Conservation (phyloP, 1,140 invertebrate genomes). For the Drosophila chauvacae region DNA sequence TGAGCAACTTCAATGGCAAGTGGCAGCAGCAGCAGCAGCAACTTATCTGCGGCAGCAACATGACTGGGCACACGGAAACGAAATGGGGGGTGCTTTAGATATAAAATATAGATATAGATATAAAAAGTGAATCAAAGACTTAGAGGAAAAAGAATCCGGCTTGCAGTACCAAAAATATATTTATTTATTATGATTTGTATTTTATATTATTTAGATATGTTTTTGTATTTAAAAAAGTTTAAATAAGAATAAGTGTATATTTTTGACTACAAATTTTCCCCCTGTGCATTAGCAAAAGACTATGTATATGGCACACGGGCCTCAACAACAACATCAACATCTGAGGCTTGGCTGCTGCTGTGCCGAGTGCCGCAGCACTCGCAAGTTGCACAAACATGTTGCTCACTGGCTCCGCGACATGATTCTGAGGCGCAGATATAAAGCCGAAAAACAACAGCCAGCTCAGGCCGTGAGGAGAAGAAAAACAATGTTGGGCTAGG, state of each 20-base stretch:
- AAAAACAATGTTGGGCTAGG: conserved; percentile 80
- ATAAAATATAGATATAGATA: too few relatives aligned
- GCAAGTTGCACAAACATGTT: conserved; percentile 78
- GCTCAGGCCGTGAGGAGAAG: conserved; percentile 53
- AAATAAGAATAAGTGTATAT: neutral
- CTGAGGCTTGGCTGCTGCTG: conserved; percentile 46
- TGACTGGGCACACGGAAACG: conserved; percentile 5
- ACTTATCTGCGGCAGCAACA: conserved; percentile 66
- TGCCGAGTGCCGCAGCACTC: conserved; percentile 75
- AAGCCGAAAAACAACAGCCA: conserved; percentile 64
- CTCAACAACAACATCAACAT: conserved; percentile 31
- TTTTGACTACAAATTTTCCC: neutral
- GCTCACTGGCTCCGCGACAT: conserved; percentile 80
- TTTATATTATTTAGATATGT: too few relatives aligned
- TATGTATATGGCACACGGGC: conserved; percentile 64
- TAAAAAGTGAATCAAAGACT: too few relatives aligned
- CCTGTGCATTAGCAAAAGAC: conserved; percentile 48
- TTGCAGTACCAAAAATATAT: neutral
- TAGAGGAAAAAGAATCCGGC: too few relatives aligned
- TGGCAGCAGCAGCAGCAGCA: conserved; percentile 58
- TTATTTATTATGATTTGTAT: neutral
- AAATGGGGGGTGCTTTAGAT: neutral
- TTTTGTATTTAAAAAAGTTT: neutral
- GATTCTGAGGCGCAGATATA: conserved; percentile 80
- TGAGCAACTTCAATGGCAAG: conserved; percentile 78